Evolutionary conservation across 2,113 vertebrate genomes (phyloP), one percentile per base, ranked within the genome.

Genomic region (Chiloscyllium plagiosum): DNA sequence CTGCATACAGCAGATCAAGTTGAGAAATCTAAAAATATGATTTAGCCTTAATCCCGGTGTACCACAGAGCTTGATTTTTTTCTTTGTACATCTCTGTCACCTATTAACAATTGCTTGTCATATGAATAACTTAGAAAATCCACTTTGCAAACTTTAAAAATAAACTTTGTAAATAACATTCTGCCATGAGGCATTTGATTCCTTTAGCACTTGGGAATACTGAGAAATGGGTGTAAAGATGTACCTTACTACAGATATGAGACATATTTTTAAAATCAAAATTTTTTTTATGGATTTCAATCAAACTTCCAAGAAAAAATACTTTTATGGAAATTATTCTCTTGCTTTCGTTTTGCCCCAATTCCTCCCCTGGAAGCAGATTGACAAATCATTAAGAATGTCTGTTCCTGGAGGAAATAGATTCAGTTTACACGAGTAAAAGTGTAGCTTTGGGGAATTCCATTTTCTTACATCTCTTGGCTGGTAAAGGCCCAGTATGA

Each of bases 1-100:
- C 69, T 47, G 69, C 94, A 95, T 50, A 72, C 52, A 95, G 42
- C 68, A 95, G 26, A 95, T 95, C 93, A 70, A 95, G 68, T 72
- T 72, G 13, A 70, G 69, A 37, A 42, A 83, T 65, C 52, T 72
- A 33, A 72, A 72, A 76, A 95, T 95, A 47, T 47, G 29, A 72
- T 72, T 72, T 95, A 26, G 42, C 33, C 69, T 76, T 72, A 72
- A 66, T 76, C 24, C 93, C 42, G 50, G 66, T 95, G 68, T 70
- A 50, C 69, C 68, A 17, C 17, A 24, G 61, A 69, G 19, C 56
- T 94, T 94, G 19, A 47, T 69, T 68, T 94, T n/a, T 68, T 8
- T n/a, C 20, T 72, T 13, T 95, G 37, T 50, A 13, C 69, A 50
- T 72, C 20, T 33, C 42, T 6, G n/a, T 69, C 42, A 72, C 72